Evolutionary conservation across 2,797 vertebrate species (phyloP).

Genomic region (Argya squamiceps): DNA sequence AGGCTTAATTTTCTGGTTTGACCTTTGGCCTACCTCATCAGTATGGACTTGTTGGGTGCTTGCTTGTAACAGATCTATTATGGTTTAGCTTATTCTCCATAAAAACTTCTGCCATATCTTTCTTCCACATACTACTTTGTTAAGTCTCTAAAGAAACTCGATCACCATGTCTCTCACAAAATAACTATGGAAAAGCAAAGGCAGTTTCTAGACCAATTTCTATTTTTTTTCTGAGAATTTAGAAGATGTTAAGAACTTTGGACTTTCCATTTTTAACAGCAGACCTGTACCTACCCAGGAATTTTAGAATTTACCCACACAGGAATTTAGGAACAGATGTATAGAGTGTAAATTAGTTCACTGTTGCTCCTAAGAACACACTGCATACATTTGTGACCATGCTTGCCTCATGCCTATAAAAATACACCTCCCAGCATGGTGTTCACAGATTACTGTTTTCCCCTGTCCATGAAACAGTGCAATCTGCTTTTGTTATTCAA

Average conservation of each 20-base stretch:
- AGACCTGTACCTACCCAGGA: background rate
- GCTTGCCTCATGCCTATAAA: background rate
- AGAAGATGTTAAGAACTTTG: background rate
- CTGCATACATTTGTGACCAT: background rate
- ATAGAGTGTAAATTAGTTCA: background rate
- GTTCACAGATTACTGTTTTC: background rate
- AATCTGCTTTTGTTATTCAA: background rate
- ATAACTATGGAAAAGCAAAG: background rate
- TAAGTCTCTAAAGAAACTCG: background rate
- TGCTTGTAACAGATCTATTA: background rate
- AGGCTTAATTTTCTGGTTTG: background rate
- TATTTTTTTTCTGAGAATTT: background rate
- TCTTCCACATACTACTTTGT: background rate
- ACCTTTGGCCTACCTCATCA: background rate
- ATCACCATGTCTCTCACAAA: background rate
- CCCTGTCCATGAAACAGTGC: background rate
- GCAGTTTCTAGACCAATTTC: background rate
- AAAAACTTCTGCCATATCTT: background rate
- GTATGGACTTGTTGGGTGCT: background rate
- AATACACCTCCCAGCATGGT: background rate
- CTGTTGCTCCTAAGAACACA: background rate
- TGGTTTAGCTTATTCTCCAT: background rate
- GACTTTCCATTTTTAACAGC: background rate
- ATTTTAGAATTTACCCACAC: background rate
- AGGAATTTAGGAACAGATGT: background rate